phyloP scores from a whole-genome alignment of 2,888 invertebrate genomes.

The Ophion ventricosus region DNA sequence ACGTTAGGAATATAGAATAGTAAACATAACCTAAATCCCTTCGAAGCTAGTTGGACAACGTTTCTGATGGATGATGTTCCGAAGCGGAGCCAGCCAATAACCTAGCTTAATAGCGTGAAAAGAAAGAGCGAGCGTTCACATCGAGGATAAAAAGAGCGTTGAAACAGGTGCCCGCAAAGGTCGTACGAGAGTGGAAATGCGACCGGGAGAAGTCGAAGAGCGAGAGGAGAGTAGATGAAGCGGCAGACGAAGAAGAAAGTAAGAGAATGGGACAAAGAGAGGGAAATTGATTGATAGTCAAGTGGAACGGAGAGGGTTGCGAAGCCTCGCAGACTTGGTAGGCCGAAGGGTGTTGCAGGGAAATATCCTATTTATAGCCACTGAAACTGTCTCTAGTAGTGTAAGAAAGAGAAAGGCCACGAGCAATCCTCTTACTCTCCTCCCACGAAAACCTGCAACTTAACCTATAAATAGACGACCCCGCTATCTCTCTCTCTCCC shows the following conservation, averaged over 20 bases:
- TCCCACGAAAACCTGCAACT: constrained; percentile 73
- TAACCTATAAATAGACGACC: constrained; percentile 73
- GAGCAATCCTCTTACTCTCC: constrained; percentile 64
- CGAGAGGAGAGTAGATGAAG: not conserved
- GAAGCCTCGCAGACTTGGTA: constrained; percentile 54
- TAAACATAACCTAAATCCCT: constrained; percentile 78
- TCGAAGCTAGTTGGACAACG: constrained; percentile 39
- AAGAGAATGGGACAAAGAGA: constrained; percentile 22
- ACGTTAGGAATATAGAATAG: constrained; percentile 59
- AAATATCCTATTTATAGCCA: constrained; percentile 76
- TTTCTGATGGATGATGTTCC: constrained; percentile 10
- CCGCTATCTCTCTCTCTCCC: constrained; percentile 41
- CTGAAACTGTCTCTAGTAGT: constrained; percentile 62
- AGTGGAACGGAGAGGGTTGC: constrained; percentile 41
- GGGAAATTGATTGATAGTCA: constrained; percentile 40
- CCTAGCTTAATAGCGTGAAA: constrained; percentile 75
- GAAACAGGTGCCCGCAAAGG: constrained; percentile 74
- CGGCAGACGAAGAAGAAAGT: not conserved
- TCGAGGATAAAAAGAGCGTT: constrained; percentile 37
- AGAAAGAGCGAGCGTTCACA: constrained; percentile 48
- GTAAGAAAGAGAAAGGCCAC: constrained; percentile 50
- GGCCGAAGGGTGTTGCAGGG: constrained; percentile 67
- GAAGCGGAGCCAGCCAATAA: constrained; percentile 70
- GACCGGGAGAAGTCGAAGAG: not conserved
- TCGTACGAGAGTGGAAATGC: constrained; percentile 69